Percentiles rank a stretch among this genome's conserved stretches.
phyloP scores from a whole-genome alignment of 2,888 invertebrate genomes.

The Sinotaia quadrata region DNA sequence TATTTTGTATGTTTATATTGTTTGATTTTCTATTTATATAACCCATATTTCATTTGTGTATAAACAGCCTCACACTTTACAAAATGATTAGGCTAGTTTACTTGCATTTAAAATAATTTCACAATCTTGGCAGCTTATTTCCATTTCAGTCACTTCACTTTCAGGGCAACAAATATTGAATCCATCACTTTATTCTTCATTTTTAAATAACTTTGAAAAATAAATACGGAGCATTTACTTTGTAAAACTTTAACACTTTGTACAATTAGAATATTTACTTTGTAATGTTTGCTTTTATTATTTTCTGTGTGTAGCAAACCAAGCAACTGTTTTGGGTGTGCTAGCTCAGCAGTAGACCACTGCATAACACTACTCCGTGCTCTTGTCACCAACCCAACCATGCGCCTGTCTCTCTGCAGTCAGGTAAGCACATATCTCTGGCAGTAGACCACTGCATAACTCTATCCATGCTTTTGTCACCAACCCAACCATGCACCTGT shows the following conservation, averaged over 20 bases:
- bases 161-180: too few relatives aligned
- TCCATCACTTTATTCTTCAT: too few relatives aligned
- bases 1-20: neutral
- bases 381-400: slow-evolving; percentile 78
- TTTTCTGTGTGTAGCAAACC: slow-evolving; percentile 21
- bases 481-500: slow-evolving; percentile 65
- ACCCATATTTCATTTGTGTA: too few relatives aligned
- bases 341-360: slow-evolving; percentile 92
- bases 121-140: too few relatives aligned
- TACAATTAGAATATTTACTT: slow-evolving; percentile 20
- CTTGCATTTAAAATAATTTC: too few relatives aligned
- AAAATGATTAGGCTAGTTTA: too few relatives aligned
- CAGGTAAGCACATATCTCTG: too few relatives aligned
- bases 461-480: slow-evolving; percentile 88
- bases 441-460: slow-evolving; percentile 96
- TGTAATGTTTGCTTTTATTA: too few relatives aligned
- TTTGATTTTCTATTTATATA: neutral
- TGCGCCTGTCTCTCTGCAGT: slow-evolving; percentile 66
- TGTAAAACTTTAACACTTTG: neutral
- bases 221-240: neutral
- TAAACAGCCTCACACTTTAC: too few relatives aligned
- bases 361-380: slow-evolving; percentile 92
- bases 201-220: too few relatives aligned
- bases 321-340: slow-evolving; percentile 75
- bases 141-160: too few relatives aligned